Base-by-base conservation (phyloP, 2,797 vertebrate genomes). In the Fratercula arctica region DNA sequence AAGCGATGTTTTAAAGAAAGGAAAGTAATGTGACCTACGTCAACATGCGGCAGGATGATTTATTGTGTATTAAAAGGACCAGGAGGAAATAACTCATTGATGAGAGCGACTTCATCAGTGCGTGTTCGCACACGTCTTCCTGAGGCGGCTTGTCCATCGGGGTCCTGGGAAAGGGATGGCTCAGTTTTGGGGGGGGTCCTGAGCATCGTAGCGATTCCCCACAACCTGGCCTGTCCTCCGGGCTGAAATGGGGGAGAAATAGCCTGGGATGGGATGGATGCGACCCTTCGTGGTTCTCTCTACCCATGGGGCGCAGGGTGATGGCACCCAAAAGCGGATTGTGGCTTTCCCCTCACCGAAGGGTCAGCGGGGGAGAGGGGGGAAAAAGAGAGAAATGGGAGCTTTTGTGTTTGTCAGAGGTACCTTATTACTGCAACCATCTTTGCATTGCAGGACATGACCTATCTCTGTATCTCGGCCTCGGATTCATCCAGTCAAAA, bases 381-480 rank as follows among this genome's bases (percentile, higher is more conserved):
- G 37, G 26, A 6, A 8, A 39, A 13, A 45, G 11, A 77, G 57
- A 76, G 4, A 48, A 89, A 72, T 1, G 2, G 17, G 48, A 5
- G 8, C 15, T 53, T 64, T 43, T 23, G 33, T 45, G 53, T 33
- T 68, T 81, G 14, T 76, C 1, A 6, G 29, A 43, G 74, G 43
- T 48, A 10, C 50, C 66, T 90, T 4, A 14, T 18, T 21, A 4
- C 4, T 5, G 3, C 43, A 20, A 41, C 43, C 93, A 20, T 79
- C 68, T 59, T 18, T 60, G 7, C 45, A 0, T 96, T 91, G 51
- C 98, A 99, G 99, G 98, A 98, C 96, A 98, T 98, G 98, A 98
- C 97, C 18, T 99, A 99, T 78, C 98, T 99, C 95, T 99, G 99
- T 87, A 99, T 99, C 89, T 97, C 98, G 0, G 99, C 99, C 89